Percentiles rank a stretch among this genome's conserved stretches.
These are phyloP conservation scores for Cichladusa arquata DNA, from an alignment of 2,113 vertebrate species.

Conservation along the genomic window DNA sequence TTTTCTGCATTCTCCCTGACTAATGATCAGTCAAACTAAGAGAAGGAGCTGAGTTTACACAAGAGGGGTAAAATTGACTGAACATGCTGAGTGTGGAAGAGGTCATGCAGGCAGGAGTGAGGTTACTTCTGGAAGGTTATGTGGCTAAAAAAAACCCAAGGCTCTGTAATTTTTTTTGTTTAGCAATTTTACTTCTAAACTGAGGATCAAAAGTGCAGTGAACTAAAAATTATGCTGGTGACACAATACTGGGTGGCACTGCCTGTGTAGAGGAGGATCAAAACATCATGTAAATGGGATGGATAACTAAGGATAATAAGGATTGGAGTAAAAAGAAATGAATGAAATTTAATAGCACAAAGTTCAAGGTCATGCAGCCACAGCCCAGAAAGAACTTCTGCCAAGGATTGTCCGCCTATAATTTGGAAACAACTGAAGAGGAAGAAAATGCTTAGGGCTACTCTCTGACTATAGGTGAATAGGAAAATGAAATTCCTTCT, in stretches of 20 bases:
- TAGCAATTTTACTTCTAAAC: not conserved
- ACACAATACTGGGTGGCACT: not conserved
- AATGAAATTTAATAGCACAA: not conserved
- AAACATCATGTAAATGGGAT: not conserved
- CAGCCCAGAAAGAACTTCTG: not conserved
- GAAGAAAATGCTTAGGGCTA: not conserved
- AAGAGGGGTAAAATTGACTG: not conserved
- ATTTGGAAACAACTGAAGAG: not conserved
- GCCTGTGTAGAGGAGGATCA: not conserved
- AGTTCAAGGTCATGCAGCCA: constrained; percentile 28
- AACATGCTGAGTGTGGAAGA: not conserved
- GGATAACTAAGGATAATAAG: not conserved
- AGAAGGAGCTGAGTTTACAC: not conserved
- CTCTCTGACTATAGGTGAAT: not conserved
- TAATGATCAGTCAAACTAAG: not conserved
- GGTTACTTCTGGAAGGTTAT: not conserved
- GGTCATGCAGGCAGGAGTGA: not conserved
- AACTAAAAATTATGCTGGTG: not conserved
- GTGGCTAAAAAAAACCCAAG: not conserved
- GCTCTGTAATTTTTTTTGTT: not conserved
- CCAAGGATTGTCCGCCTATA: not conserved
- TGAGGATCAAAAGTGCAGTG: not conserved
- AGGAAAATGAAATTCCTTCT: not conserved
- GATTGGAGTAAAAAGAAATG: not conserved
- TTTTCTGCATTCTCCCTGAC: not conserved